Evolutionary conservation across 1,140 invertebrate species (phyloP).

Genomic region (Batillaria attramentaria): DNA sequence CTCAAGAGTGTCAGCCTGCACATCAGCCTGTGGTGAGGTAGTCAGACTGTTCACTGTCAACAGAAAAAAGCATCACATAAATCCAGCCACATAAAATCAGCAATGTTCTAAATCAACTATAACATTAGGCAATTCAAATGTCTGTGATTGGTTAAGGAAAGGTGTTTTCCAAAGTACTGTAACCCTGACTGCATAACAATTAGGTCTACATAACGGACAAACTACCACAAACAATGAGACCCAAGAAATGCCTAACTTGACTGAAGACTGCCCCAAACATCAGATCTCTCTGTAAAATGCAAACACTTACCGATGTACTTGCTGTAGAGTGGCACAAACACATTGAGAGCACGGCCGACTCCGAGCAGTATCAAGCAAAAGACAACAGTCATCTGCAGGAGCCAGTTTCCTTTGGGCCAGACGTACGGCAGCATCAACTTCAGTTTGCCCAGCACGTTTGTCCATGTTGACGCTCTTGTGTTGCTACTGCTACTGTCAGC

Average conservation of each 20-base stretch:
- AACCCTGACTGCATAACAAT: no score
- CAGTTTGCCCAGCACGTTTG: slow-evolving; percentile 81
- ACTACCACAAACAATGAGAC: no score
- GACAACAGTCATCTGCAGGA: slow-evolving; percentile 87
- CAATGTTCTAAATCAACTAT: no score
- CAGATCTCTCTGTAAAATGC: no score
- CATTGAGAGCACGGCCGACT: slow-evolving; percentile 89
- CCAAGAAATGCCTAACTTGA: no score
- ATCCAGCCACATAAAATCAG: not conserved
- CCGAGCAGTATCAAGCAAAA: slow-evolving; percentile 86
- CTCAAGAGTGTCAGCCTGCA: slow-evolving; percentile 59
- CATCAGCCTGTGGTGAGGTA: slow-evolving; percentile 17
- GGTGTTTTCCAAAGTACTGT: no score
- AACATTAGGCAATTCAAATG: slow-evolving; percentile 78
- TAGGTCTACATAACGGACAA: no score
- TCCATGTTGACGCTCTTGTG: slow-evolving; percentile 63
- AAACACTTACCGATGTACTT: slow-evolving; percentile 81
- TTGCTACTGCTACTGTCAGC: not conserved
- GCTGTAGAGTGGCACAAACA: slow-evolving; percentile 94
- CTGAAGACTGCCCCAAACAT: no score
- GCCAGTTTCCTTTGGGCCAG: slow-evolving; percentile 89
- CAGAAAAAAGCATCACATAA: not conserved
- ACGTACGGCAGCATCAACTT: slow-evolving; percentile 88
- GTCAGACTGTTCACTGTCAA: slow-evolving; percentile 83
- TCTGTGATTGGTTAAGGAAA: slow-evolving; percentile 78